These are phyloP conservation scores for Tokudaia tokunoshimensis DNA, from an alignment of 2,797 vertebrate species.

Conservation along the genomic window DNA sequence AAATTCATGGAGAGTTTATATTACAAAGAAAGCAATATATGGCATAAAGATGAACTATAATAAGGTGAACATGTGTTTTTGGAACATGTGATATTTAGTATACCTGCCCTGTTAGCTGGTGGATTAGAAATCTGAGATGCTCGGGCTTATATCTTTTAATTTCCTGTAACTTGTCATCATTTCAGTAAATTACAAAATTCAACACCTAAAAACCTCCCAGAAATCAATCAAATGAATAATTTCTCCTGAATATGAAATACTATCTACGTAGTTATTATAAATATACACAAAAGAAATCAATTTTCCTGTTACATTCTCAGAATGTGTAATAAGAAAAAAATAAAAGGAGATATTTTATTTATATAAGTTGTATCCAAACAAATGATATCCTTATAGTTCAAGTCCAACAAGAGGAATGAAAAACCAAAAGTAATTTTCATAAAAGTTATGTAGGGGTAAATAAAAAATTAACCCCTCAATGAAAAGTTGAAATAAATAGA, in stretches of 20 bases:
- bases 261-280: neutral
- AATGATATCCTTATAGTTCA: neutral
- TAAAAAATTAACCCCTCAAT: neutral
- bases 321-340: neutral
- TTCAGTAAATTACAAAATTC: constrained; percentile 67
- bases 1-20: neutral
- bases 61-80: neutral
- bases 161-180: constrained; percentile 68
- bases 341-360: neutral
- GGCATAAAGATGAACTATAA: constrained; percentile 42
- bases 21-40: neutral
- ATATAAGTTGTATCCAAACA: neutral
- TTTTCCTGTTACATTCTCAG: constrained; percentile 46
- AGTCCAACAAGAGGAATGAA: neutral
- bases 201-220: neutral
- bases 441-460: neutral
- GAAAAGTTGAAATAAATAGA: neutral
- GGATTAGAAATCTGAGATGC: constrained; percentile 8
- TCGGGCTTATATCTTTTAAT: constrained; percentile 59
- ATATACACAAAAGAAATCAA: neutral
- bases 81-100: constrained; percentile 15
- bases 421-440: neutral
- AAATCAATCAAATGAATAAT: constrained; percentile 67
- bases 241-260: constrained; percentile 41
- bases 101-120: neutral